Percentiles rank a stretch among this genome's conserved stretches.
Conservation (phyloP, 1,140 invertebrate genomes). For the Cataglyphis hispanica region DNA sequence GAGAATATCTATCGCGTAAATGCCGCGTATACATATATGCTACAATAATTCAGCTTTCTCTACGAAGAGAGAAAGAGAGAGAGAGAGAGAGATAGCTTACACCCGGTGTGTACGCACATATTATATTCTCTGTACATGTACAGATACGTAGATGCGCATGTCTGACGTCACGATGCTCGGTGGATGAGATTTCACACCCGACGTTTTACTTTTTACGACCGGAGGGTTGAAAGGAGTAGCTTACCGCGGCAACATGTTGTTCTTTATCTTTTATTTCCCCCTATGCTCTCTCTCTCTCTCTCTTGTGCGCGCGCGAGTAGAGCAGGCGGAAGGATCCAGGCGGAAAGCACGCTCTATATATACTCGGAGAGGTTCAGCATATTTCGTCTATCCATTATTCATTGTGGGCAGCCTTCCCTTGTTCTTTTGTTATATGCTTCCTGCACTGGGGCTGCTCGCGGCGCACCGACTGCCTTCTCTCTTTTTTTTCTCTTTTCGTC, state of each 20-base stretch:
- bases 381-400: constrained; percentile 79
- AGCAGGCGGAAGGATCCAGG: constrained; percentile 49
- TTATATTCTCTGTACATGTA: constrained; percentile 25
- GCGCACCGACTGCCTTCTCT: constrained; percentile 49
- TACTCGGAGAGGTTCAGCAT: constrained; percentile 76
- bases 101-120: constrained; percentile 10
- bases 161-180: constrained; percentile 41
- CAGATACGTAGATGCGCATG: neutral
- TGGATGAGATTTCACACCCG: constrained; percentile 62
- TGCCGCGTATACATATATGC: neutral
- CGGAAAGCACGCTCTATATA: constrained; percentile 57
- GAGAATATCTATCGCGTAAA: constrained; percentile 49
- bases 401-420: constrained; percentile 72
- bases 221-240: constrained; percentile 51
- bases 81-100: neutral
- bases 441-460: constrained; percentile 51
- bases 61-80: neutral
- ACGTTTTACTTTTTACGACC: constrained; percentile 62
- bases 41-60: constrained; percentile 54
- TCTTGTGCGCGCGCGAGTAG: neutral
- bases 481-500: constrained; percentile 22
- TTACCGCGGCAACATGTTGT: constrained; percentile 64
- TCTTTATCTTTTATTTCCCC: constrained; percentile 48
- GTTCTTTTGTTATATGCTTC: constrained; percentile 75
- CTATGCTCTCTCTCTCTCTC: neutral